phyloP scores from a whole-genome alignment of 2,888 invertebrate species.

The Octodonta nipae region DNA sequence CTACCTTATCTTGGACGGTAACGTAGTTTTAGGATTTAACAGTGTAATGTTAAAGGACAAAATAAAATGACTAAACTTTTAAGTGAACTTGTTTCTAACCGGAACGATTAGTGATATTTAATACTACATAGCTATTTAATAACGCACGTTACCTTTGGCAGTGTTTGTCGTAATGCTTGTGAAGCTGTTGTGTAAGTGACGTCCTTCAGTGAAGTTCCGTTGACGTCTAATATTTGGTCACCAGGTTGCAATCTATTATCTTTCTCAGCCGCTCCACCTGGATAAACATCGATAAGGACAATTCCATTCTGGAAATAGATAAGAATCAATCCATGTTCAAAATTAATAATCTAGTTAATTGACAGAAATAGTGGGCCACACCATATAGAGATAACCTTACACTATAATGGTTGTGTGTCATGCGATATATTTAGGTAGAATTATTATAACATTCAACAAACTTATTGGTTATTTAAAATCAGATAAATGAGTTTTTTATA shows the following conservation, averaged over 20 bases:
- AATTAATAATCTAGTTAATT: not conserved
- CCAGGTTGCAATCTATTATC: conserved; percentile 83
- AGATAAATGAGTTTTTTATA: too few species aligned
- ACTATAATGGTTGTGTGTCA: too few species aligned
- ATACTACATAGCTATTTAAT: too few species aligned
- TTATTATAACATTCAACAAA: too few species aligned
- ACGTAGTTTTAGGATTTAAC: too few species aligned
- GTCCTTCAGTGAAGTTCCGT: conserved; percentile 64
- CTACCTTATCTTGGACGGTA: too few species aligned
- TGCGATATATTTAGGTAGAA: too few species aligned
- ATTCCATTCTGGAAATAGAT: conserved; percentile 60
- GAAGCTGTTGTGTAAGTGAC: conserved; percentile 75
- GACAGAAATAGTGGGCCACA: not conserved
- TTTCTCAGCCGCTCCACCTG: conserved; percentile 77
- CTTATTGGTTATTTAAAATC: too few species aligned
- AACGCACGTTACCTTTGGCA: conserved; percentile 58
- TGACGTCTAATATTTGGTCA: conserved; percentile 87
- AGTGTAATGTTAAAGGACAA: too few species aligned
- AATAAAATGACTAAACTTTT: too few species aligned
- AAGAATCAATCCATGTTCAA: conserved; percentile 5
- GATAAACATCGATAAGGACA: conserved; percentile 83
- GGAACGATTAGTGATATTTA: not conserved
- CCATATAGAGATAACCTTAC: too few species aligned
- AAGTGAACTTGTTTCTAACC: too few species aligned
- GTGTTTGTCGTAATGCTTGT: conserved; percentile 69